A percentile compares a stretch with the other conserved stretches of the same genome.
Conservation (phyloP, 2,797 vertebrate genomes). For the Aldrovandia affinis region DNA sequence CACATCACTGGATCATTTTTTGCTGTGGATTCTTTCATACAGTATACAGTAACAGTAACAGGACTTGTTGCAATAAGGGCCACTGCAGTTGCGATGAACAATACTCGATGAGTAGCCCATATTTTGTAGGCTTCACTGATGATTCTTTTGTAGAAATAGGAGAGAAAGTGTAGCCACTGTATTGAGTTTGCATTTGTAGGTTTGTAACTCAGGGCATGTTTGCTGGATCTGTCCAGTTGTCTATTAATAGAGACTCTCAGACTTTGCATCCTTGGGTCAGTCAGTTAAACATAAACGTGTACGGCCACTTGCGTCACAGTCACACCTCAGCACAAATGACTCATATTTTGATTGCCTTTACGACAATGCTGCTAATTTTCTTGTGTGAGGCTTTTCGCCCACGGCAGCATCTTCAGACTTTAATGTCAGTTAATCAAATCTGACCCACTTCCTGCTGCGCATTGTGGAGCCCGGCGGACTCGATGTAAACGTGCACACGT, state of each 20-base stretch:
- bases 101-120: not conserved
- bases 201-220: constrained; percentile 48
- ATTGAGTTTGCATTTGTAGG: constrained; percentile 56
- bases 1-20: not conserved
- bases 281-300: constrained; percentile 42
- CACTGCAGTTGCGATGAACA: not conserved
- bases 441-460: constrained; percentile 69
- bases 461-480: constrained; percentile 40
- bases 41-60: too few relatives aligned
- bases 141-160: not conserved
- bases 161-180: constrained; percentile 25
- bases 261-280: constrained; percentile 44
- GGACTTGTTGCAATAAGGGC: too few relatives aligned
- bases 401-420: constrained; percentile 51
- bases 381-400: constrained; percentile 28
- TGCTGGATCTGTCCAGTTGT: constrained; percentile 42
- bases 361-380: constrained; percentile 53
- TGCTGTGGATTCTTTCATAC: not conserved
- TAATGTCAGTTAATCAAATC: constrained; percentile 70
- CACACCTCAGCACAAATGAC: constrained; percentile 51
- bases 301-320: constrained; percentile 61
- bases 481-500: constrained; percentile 15
- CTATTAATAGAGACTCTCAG: constrained; percentile 57
- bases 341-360: constrained; percentile 52
- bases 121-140: not conserved